A percentile compares a stretch with the other conserved stretches of the same genome.
Evolutionary conservation across 2,888 invertebrate genomes (phyloP).

Genomic region (Lepas anatifera): DNA sequence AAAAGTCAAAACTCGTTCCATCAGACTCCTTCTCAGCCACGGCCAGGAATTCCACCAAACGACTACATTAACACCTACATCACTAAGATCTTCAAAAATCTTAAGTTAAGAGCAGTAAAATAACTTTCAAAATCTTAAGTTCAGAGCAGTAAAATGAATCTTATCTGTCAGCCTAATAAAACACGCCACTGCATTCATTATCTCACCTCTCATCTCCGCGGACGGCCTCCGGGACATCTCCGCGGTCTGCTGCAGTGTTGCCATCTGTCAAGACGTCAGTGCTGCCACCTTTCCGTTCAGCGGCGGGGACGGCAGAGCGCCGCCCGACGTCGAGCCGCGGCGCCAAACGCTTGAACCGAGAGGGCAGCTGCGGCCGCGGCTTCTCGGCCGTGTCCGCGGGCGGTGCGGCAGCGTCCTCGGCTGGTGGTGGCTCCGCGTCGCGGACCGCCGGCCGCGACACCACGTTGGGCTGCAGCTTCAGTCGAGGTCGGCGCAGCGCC

Average conservation of each 20-base stretch:
- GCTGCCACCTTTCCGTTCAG: conserved; percentile 13
- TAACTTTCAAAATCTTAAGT: too few species aligned
- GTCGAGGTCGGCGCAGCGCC: conserved; percentile 30
- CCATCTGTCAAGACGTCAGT: conserved; percentile 28
- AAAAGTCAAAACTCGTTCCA: too few species aligned
- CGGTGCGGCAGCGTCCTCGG: conserved; percentile 28
- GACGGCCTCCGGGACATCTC: too few species aligned
- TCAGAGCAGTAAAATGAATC: too few species aligned
- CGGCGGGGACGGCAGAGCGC: conserved; percentile 25
- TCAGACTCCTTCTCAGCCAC: too few species aligned
- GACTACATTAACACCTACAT: too few species aligned
- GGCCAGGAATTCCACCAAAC: too few species aligned
- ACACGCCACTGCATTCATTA: too few species aligned
- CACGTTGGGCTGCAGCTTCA: conserved; percentile 35
- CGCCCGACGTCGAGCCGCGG: conserved; percentile 31
- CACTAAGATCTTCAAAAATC: too few species aligned
- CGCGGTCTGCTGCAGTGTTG: conserved; percentile 35
- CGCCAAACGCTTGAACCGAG: conserved; percentile 31
- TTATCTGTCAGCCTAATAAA: too few species aligned
- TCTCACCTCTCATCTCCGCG: too few species aligned
- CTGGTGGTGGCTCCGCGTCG: conserved; percentile 32
- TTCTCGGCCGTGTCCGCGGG: not conserved
- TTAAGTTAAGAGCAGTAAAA: too few species aligned
- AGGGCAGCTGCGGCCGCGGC: conserved; percentile 24
- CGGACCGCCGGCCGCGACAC: conserved; percentile 32